Evolutionary conservation across 2,797 vertebrate genomes (phyloP).

Genomic region (Poeciliopsis gracilis): DNA sequence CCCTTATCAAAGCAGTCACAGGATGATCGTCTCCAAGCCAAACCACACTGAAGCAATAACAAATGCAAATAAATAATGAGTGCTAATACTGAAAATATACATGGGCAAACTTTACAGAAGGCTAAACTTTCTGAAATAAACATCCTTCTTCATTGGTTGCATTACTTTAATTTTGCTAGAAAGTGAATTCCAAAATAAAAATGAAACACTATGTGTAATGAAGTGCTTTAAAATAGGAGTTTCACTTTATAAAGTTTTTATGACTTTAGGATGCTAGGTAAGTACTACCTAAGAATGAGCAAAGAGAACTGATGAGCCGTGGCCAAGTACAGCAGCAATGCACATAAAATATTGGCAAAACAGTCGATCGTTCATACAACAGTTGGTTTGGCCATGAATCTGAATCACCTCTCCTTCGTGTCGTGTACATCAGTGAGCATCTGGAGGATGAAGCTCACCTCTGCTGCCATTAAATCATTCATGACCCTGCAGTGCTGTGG

Average conservation of each 20-base stretch:
- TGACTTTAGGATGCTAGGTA: background rate
- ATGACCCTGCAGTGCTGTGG: constrained; percentile 70
- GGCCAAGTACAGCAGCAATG: constrained; percentile 21
- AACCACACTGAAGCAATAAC: background rate
- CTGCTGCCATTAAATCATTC: constrained; percentile 75
- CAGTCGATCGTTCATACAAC: constrained; percentile 39
- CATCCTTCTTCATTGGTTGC: background rate
- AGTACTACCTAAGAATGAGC: constrained; percentile 24
- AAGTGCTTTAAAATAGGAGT: background rate
- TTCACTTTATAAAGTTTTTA: background rate
- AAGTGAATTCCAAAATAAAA: background rate
- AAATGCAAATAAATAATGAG: background rate
- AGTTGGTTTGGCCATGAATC: constrained; percentile 34
- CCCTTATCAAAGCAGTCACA: background rate
- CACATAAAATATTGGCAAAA: constrained; percentile 29
- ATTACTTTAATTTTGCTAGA: background rate
- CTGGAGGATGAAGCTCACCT: constrained; percentile 59
- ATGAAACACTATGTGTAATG: background rate
- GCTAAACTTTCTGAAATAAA: background rate
- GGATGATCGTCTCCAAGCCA: background rate
- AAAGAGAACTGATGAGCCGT: constrained; percentile 26
- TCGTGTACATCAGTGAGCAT: constrained; percentile 45
- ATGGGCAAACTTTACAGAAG: background rate
- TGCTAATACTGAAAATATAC: background rate
- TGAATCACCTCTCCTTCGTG: constrained; percentile 37